phyloP scores from a whole-genome alignment of 92 coral and sea anemone species.

The Actinostola sp. region DNA sequence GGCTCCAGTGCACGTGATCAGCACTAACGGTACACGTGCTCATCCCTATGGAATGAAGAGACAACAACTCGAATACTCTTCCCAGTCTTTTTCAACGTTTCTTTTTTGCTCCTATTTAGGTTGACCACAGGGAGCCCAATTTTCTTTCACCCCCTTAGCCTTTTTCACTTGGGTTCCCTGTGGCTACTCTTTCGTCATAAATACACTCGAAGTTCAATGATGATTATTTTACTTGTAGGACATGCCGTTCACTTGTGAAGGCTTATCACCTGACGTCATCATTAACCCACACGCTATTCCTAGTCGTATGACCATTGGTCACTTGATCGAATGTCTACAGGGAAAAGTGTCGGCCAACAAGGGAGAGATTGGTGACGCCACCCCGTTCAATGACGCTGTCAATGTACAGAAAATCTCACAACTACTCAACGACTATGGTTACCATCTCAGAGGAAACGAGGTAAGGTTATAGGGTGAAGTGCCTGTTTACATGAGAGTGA shows the following conservation, averaged over 20 bases:
- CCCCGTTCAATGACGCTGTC: slow-evolving; percentile 97
- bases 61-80: no score
- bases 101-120: no score
- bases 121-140: no score
- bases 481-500: no score
- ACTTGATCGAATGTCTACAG: slow-evolving; percentile 95
- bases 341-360: slow-evolving; percentile 99
- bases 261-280: slow-evolving; percentile 93
- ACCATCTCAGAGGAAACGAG: slow-evolving; percentile 97
- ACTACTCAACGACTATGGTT: slow-evolving; percentile 95
- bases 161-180: no score
- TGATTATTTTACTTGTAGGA: slow-evolving; percentile 55
- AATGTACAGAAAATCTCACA: slow-evolving; percentile 97
- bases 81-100: no score
- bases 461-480: slow-evolving; percentile 48
- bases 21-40: no score
- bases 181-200: no score
- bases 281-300: slow-evolving; percentile 99
- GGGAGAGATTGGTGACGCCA: slow-evolving; percentile 99
- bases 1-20: no score
- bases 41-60: no score
- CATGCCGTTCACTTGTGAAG: slow-evolving; percentile 99
- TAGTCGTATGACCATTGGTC: slow-evolving; percentile 99
- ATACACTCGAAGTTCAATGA: no score
- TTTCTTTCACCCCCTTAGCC: no score